phyloP scores from a whole-genome alignment of 1,140 invertebrate species.

The Hycleus phaleratus region DNA sequence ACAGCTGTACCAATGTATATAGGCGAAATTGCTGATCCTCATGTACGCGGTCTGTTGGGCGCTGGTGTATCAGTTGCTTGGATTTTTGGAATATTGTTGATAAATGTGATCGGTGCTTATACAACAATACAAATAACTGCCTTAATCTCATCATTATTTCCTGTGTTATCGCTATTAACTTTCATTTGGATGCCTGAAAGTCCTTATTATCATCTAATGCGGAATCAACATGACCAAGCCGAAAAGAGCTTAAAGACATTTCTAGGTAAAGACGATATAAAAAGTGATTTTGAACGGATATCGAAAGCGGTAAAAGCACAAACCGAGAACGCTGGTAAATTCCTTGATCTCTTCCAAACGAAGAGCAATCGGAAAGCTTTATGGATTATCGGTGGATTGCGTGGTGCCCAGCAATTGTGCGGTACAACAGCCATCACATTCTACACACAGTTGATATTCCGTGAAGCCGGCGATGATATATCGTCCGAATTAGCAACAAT shows the following conservation, averaged over 20 bases:
- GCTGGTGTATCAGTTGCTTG: constrained; percentile 24
- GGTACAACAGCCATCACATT: constrained; percentile 67
- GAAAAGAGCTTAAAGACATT: constrained; percentile 53
- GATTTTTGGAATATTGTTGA: constrained; percentile 57
- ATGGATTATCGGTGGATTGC: constrained; percentile 54
- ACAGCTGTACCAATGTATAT: constrained; percentile 58
- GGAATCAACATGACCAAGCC: constrained; percentile 52
- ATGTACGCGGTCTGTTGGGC: constrained; percentile 51
- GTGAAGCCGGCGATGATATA: constrained; percentile 44
- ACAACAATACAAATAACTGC: constrained; percentile 51
- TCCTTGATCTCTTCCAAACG: constrained; percentile 48
- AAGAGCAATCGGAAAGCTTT: constrained; percentile 56
- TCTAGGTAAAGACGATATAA: constrained; percentile 50
- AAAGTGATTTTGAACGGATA: constrained; percentile 54
- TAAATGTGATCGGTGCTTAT: constrained; percentile 57
- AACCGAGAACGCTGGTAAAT: constrained; percentile 40
- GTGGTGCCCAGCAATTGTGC: constrained; percentile 66
- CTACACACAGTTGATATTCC: constrained; percentile 66
- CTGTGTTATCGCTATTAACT: constrained; percentile 53
- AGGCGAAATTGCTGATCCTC: constrained; percentile 57
- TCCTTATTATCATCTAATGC: constrained; percentile 60
- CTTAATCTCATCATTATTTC: constrained; percentile 48
- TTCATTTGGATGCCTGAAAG: constrained; percentile 71
- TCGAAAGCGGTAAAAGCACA: constrained; percentile 45
- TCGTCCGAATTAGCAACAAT: constrained; percentile 41